Conservation (phyloP, 2,113 vertebrate genomes). For the Gopherus evgoodei region DNA sequence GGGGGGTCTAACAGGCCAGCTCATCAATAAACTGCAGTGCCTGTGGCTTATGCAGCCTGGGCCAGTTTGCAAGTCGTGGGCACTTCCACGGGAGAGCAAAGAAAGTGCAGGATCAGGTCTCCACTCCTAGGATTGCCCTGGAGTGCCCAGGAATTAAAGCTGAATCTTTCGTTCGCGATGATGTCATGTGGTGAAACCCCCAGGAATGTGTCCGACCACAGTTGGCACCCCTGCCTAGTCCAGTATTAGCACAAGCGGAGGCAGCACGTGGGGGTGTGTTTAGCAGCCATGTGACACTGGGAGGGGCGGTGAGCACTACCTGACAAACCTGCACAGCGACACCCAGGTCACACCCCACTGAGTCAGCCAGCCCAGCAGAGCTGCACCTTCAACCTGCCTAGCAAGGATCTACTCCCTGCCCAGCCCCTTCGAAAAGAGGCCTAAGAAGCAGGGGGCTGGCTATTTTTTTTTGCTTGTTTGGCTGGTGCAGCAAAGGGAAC, state of each 20-base stretch:
- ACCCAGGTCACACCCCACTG: conserved; percentile 47
- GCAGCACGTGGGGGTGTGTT: background rate
- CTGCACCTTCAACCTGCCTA: background rate
- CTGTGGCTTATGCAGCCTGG: too few relatives aligned
- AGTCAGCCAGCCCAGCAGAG: background rate
- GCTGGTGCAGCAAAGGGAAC: background rate
- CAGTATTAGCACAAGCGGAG: background rate
- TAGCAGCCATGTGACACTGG: background rate
- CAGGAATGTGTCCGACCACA: background rate
- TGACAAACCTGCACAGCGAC: conserved; percentile 66
- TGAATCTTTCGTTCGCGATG: background rate
- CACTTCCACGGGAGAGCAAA: background rate
- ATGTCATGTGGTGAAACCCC: background rate
- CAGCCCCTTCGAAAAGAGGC: background rate
- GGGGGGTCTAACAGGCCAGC: background rate
- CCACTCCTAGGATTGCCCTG: background rate
- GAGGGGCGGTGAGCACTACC: conserved; percentile 45
- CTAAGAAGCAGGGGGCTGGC: background rate
- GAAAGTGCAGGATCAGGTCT: background rate
- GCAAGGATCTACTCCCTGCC: background rate
- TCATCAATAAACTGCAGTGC: background rate
- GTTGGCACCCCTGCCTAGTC: background rate
- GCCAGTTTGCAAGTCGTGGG: background rate
- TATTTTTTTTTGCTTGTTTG: background rate
- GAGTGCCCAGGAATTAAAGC: background rate